Base-by-base conservation (phyloP, 1,140 invertebrate species). In the Elymnias hypermnestra region DNA sequence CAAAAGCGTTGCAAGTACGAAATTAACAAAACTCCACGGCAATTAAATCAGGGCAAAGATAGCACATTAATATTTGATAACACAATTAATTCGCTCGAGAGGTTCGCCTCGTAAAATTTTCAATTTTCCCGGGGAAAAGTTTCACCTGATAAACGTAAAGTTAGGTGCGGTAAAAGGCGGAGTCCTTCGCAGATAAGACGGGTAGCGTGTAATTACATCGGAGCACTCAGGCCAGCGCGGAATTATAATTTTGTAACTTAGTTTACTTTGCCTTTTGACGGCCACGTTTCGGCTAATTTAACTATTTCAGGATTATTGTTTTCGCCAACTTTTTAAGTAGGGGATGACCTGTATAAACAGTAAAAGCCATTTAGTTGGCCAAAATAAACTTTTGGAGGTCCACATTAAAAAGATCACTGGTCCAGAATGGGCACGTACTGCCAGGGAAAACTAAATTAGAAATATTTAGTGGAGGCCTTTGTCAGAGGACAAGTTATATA, bases 11-110 rank as follows among this genome's bases (percentile, higher is more conserved):
- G 13, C 17, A 33, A 33, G 43, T 52, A 57, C 53, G 33, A 58
- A 61, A 66, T 59, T 65, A 36, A 17, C 53, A 52, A 60, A 62
- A 57, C 47, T 54, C 46, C 22, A 52, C 43, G 49, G 63, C 66
- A 76, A 79, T 79, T 74, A 79, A 63, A 61, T 46, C 39, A 51
- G 50, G 39, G 61, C 49, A 59, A 61, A 67, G 69, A 72, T 69
- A 70, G 45, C 49, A 48, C 63, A 75, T 76, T 79, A 79, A 79
- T 79, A 79, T 74, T 76, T 79, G 71, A 79, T 76, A 75, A 76
- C 72, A 71, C 70, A 74, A 76, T 79, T 76, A 79, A 78, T 78
- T 75, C 59, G 44, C 53, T 38, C 52, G 40, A 57, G 57, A 57
- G 61, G 53, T 63, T 58, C 55, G 50, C 51, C 61, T 71, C 74